phyloP scores from a whole-genome alignment of 2,113 vertebrate genomes.

The Cyprinus carpio region DNA sequence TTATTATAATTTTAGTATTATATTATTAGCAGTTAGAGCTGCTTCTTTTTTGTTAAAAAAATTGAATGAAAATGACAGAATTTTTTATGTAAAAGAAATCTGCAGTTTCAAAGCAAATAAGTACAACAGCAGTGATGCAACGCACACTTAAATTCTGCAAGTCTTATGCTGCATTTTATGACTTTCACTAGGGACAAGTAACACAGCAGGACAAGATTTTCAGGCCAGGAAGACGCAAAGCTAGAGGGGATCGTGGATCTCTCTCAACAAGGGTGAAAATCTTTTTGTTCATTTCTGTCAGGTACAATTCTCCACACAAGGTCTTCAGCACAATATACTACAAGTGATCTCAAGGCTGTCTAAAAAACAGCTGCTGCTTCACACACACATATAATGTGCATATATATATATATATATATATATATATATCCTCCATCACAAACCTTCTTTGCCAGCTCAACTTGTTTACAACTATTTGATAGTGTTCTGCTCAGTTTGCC shows the following conservation, averaged over 20 bases:
- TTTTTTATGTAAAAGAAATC: not conserved
- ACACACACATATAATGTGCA: not conserved
- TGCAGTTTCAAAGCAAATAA: constrained; percentile 4
- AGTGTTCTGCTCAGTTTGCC: constrained; percentile 2
- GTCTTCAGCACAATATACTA: constrained; percentile 27
- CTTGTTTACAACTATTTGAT: constrained; percentile 39
- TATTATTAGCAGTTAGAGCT: no score
- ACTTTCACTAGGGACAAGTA: constrained; percentile 5
- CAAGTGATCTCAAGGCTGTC: constrained; percentile 10
- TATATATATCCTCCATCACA: constrained; percentile 22
- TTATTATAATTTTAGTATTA: not conserved
- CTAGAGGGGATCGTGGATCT: not conserved
- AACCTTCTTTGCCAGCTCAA: constrained; percentile 15
- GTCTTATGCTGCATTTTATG: not conserved
- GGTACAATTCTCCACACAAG: constrained; percentile 33
- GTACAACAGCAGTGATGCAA: constrained; percentile 32
- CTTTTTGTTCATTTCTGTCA: constrained; percentile 29
- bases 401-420: not conserved
- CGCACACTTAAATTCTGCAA: not conserved
- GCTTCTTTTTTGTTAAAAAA: not conserved
- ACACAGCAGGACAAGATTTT: constrained; percentile 22
- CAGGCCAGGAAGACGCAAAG: not conserved
- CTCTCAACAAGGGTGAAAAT: constrained; percentile 31
- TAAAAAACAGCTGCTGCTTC: constrained; percentile 29
- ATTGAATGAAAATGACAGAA: not conserved